Percentiles rank a stretch among this genome's conserved stretches.
These are phyloP conservation scores for Eilema depressum DNA, from an alignment of 2,888 invertebrate genomes.

Conservation along the genomic window DNA sequence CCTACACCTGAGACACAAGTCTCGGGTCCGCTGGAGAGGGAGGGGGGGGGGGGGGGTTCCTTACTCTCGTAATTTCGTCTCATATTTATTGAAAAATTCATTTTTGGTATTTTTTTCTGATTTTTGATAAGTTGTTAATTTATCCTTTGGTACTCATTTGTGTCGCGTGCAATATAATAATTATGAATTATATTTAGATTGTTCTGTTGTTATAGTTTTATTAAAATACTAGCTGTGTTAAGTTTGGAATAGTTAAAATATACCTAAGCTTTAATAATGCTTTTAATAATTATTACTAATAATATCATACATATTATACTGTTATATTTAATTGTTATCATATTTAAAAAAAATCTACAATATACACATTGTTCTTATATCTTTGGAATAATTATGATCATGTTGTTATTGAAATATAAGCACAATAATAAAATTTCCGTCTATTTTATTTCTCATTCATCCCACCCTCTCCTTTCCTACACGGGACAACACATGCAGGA, in stretches of 20 bases:
- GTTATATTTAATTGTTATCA: background rate
- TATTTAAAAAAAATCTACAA: conserved; percentile 1
- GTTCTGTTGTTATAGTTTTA: background rate
- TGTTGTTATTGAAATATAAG: conserved; percentile 20
- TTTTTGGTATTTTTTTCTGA: too few species aligned
- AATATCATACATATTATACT: background rate
- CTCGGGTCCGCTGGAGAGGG: too few species aligned
- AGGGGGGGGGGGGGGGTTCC: too few species aligned
- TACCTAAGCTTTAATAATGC: conserved; percentile 4
- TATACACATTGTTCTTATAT: conserved; percentile 11
- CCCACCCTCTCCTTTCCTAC: too few species aligned
- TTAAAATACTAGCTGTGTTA: too few species aligned
- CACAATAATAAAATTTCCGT: background rate
- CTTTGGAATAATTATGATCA: background rate
- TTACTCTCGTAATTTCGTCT: too few species aligned
- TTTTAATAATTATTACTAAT: conserved; percentile 7
- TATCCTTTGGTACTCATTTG: background rate
- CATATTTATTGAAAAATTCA: too few species aligned
- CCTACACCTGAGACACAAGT: too few species aligned
- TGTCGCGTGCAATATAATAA: background rate
- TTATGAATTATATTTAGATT: background rate
- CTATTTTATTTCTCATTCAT: too few species aligned
- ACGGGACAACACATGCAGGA: too few species aligned
- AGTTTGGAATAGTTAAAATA: too few species aligned
- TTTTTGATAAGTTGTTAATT: too few species aligned